Base-by-base conservation (phyloP, 2,888 invertebrate species). In the Caradrina kadenii region DNA sequence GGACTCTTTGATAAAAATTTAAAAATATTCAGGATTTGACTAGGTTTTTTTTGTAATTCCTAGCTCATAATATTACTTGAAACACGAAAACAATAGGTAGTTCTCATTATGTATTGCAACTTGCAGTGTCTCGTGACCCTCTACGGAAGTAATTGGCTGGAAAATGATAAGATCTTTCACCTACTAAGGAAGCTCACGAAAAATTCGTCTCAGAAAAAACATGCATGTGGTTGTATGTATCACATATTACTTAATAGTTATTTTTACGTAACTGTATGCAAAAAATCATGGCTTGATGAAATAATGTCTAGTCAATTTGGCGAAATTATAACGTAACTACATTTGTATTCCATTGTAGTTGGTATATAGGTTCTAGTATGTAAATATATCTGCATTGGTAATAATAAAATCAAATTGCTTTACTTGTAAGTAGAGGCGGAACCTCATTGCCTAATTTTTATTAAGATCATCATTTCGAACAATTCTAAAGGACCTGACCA, bases 111-210 rank as follows among this genome's bases (percentile, higher is more conserved):
- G 53, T 35, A 63, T 52, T 56, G 59, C 56, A 58, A 39, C 11
- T 50, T 60, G 66, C 64, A 67, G 72, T 31, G 31, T 69, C 45
- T 45, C 39, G 39, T 73, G 61, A 70, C 64, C 56, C 55, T 58
- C 65, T 61, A 61, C 53, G 39, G 13, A 48, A 53, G 58, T 83
- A 81, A 82, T 84, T 82, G 81, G 79, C 63, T 55, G 64, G 69
- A 73, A 82, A 84, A 74, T 80, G 80, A 84, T 82, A 82, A 53
- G 55, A 81, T 83, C 82, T 69, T 22, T 53, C 31, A 54, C n/a
- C 19, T 65, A 52, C 69, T 48, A 13, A 73, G 68, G 74, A 56
- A 76, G 62, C 52, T 63, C 19, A 52, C 65, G 54, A 72, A 45
- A 64, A 69, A 70, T 52, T 56, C 49, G 19, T 50, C 26, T 17